Base-by-base conservation (phyloP, 2,888 invertebrate species). In the Lymantria dispar region DNA sequence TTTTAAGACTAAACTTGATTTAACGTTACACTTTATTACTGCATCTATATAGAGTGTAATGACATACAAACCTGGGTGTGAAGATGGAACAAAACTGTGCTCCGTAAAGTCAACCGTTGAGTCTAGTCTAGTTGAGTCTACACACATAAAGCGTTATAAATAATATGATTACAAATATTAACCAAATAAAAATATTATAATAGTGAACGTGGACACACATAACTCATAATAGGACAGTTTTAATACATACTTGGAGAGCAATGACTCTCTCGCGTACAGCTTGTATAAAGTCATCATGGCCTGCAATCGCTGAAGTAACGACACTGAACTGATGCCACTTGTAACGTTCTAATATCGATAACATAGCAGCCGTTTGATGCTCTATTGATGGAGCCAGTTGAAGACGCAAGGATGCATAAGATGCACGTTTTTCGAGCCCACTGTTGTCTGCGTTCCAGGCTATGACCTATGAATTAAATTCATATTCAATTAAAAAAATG, bases 361-460 rank as follows among this genome's bases (percentile, higher is more conserved):
- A 87, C 98, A 99, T 98, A 49, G 98, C 98, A 47, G 97, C 96
- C 39, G 98, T 98, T 89, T 98, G 99, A 83, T 99, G 99, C 85
- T 98, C 97, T 70, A 99, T 94, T 49, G 98, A 98, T 58, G 99
- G 99, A 50, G 99, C 99, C 83, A 99, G 92, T 87, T 99, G 99
- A 62, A 98, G 93, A 75, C 97, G 96, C 71, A 98, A 92, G 54
- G 97, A 97, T 46, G 97, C 96, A 84, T 97, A 96, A 29, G 97
- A 96, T 39, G 97, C 96, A 61, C 95, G 86, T 60, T 94, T 91
- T 73, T 94, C 94, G 53, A 98, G 93, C 38, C 98, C 98, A 39
- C 98, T 97, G 87, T 98, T 98, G 85, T 99, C 98, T 8, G 98
- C 98, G 87, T 98, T 98, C 98, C 98, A 99, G 8, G 98, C 97